phyloP scores from a whole-genome alignment of 2,113 vertebrate species.

The Indicator indicator region DNA sequence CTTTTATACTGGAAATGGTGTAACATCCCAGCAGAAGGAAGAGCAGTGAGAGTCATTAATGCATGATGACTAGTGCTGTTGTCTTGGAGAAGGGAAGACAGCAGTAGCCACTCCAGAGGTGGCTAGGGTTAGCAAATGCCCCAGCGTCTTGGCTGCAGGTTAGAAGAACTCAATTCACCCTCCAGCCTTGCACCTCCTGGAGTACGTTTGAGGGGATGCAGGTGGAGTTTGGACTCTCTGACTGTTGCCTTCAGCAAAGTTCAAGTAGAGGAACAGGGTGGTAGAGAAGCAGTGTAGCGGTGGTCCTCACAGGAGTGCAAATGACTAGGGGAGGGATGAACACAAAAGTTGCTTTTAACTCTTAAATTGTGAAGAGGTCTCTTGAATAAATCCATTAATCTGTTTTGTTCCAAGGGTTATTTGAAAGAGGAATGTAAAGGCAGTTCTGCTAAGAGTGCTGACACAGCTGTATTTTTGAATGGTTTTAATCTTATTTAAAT shows the following conservation, averaged over 20 bases:
- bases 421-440: slow-evolving; percentile 21
- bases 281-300: background rate
- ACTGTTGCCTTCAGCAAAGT: background rate
- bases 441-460: background rate
- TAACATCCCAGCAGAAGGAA: background rate
- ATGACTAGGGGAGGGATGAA: background rate
- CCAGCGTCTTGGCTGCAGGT: background rate
- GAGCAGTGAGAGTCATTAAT: background rate
- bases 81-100: background rate
- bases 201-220: background rate
- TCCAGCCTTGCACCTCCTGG: accelerated
- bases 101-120: background rate
- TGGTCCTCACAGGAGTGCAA: background rate
- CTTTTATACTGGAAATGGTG: background rate
- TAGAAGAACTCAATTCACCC: background rate
- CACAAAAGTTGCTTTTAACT: background rate
- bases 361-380: background rate
- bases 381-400: slow-evolving; percentile 1
- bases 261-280: background rate
- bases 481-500: background rate
- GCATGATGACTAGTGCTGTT: accelerated
- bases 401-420: background rate
- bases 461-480: background rate
- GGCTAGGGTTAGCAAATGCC: background rate
- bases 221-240: background rate